Conservation (phyloP, 2,113 vertebrate genomes). For the Morphnarchus princeps region DNA sequence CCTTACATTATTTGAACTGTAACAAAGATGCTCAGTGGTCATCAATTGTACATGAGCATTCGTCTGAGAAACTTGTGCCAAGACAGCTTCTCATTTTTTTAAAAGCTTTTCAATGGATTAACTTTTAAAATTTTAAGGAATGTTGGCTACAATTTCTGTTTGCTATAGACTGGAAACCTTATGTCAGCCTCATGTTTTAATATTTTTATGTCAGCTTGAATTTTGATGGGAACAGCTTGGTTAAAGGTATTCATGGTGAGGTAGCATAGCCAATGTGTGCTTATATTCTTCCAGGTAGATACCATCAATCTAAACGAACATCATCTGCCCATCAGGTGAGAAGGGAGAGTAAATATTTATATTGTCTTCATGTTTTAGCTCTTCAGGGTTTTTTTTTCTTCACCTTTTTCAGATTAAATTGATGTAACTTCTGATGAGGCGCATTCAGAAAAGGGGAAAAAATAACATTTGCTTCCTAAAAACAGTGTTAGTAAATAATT, state of each 20-base stretch:
- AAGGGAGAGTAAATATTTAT: neutral
- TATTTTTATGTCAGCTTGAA: neutral
- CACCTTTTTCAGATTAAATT: neutral
- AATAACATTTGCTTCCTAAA: neutral
- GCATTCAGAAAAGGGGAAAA: neutral
- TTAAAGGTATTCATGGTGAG: neutral
- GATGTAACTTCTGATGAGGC: neutral
- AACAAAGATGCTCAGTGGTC: neutral
- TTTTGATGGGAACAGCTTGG: neutral
- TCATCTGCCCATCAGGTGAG: neutral
- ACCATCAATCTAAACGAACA: neutral
- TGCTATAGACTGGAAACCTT: neutral
- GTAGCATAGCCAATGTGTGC: neutral
- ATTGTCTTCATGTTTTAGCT: neutral
- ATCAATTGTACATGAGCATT: neutral
- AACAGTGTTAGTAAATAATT: neutral
- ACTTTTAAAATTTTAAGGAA: neutral
- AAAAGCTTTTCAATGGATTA: neutral
- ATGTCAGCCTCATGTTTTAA: neutral
- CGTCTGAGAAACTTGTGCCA: neutral
- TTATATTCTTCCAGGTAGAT: neutral
- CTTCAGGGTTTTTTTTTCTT: neutral
- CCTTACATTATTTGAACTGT: neutral
- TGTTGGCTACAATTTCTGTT: accelerated
- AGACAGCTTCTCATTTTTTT: neutral